phyloP scores from a whole-genome alignment of 2,888 invertebrate genomes.

The Amphipoea lucens region DNA sequence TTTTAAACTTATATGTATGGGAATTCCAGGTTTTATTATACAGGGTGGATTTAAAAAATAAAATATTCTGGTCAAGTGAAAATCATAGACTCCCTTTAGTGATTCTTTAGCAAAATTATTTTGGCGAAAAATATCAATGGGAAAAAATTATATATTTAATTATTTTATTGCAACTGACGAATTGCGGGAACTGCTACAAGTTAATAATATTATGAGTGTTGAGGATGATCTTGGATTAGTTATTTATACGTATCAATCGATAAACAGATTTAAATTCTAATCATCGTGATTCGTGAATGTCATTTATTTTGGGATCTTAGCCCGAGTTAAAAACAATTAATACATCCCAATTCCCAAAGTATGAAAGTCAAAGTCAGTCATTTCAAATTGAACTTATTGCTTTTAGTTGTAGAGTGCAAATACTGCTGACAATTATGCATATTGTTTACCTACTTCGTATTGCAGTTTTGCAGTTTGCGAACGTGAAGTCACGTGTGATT shows the following conservation, averaged over 20 bases:
- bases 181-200: background rate
- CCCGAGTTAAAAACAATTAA: slow-evolving; percentile 11
- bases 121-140: no score
- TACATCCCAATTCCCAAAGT: slow-evolving; percentile 18
- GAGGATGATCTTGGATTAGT: background rate
- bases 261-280: no score
- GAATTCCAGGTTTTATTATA: background rate
- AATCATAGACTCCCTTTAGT: background rate
- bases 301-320: background rate
- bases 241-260: background rate
- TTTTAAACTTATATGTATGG: background rate
- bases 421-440: slow-evolving; percentile 35
- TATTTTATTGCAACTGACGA: background rate
- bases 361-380: slow-evolving; percentile 37
- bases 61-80: background rate
- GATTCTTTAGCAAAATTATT: background rate
- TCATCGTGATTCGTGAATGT: no score
- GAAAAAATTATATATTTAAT: background rate
- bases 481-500: slow-evolving; percentile 67
- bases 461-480: slow-evolving; percentile 49
- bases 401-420: slow-evolving; percentile 39
- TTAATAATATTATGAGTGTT: background rate
- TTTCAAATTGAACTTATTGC: slow-evolving; percentile 39
- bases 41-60: no score
- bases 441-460: slow-evolving; percentile 28